A percentile compares a stretch with the other conserved stretches of the same genome.
Evolutionary conservation across 2,888 invertebrate species (phyloP).

Genomic region (Crocallis elinguaria): DNA sequence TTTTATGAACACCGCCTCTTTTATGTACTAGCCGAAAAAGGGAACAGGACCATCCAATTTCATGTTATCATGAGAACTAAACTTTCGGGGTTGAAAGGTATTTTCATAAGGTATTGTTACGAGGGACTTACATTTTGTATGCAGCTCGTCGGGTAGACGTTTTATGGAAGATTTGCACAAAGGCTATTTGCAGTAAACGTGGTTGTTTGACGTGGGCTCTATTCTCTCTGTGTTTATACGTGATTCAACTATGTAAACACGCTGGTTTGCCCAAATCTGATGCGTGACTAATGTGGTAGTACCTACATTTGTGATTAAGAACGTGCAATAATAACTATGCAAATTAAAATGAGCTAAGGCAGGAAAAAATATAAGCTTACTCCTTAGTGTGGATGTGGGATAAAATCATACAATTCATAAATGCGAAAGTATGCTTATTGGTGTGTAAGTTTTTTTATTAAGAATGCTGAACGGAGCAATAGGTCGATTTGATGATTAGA

Average conservation of each 20-base stretch:
- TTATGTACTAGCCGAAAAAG: constrained; percentile 44
- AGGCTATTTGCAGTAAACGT: constrained; percentile 32
- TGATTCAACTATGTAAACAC: constrained; percentile 6
- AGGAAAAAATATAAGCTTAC: too few relatives aligned
- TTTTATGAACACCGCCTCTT: constrained; percentile 48
- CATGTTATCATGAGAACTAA: constrained; percentile 37
- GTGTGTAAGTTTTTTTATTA: too few relatives aligned
- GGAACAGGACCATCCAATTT: constrained; percentile 46
- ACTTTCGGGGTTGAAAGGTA: constrained; percentile 24
- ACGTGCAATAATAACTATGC: too few relatives aligned
- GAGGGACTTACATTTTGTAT: constrained; percentile 32
- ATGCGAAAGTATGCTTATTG: too few relatives aligned
- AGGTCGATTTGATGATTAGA: too few relatives aligned
- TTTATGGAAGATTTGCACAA: constrained; percentile 32
- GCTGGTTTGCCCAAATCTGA: neutral
- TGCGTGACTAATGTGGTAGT: neutral
- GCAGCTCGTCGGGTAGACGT: constrained; percentile 26
- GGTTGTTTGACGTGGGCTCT: constrained; percentile 25
- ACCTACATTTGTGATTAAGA: too few relatives aligned
- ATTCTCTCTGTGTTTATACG: constrained; percentile 10
- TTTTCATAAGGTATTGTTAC: constrained; percentile 33
- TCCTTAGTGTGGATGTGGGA: too few relatives aligned
- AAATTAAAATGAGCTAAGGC: too few relatives aligned
- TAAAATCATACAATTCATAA: too few relatives aligned
- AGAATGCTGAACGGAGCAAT: too few relatives aligned